phyloP scores from a whole-genome alignment of 2,113 vertebrate genomes.

The Eubucco bourcierii region DNA sequence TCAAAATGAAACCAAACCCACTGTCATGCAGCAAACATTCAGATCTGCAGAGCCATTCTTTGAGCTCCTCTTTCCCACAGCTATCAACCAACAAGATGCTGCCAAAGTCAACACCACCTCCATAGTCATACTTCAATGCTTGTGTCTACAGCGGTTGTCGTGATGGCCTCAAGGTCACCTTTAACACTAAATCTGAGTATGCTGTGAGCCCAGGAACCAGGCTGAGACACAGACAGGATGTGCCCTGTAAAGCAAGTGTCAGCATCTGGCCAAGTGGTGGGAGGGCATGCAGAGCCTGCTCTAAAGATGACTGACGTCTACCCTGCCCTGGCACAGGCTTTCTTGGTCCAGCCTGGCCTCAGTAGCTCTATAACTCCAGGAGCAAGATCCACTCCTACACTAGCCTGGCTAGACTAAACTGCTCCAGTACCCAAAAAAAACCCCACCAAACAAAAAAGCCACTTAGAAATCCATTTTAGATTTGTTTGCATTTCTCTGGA shows the following conservation, averaged over 20 bases:
- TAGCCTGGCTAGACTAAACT: background rate
- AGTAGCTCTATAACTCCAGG: background rate
- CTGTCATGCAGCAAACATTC: accelerated
- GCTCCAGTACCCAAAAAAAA: background rate
- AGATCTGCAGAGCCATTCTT: background rate
- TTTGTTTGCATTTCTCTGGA: conserved; percentile 25
- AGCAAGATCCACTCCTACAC: background rate
- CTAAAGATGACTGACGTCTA: background rate
- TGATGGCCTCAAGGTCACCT: accelerated
- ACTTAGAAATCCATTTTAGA: conserved; percentile 18
- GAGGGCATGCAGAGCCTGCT: accelerated
- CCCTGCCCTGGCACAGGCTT: background rate
- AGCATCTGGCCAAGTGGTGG: background rate
- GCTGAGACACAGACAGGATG: accelerated
- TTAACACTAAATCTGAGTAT: background rate
- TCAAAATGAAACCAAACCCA: background rate
- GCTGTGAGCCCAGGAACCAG: background rate
- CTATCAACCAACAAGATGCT: background rate
- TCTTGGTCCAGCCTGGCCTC: background rate
- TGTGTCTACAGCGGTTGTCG: background rate
- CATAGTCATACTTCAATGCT: background rate
- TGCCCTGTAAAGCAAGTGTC: background rate
- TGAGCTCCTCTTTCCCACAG: background rate
- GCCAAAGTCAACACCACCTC: background rate
- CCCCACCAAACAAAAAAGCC: background rate